Percentiles rank a stretch among this genome's conserved stretches.
Conservation (phyloP, 2,888 invertebrate species). For the Apodemia hepburni region DNA sequence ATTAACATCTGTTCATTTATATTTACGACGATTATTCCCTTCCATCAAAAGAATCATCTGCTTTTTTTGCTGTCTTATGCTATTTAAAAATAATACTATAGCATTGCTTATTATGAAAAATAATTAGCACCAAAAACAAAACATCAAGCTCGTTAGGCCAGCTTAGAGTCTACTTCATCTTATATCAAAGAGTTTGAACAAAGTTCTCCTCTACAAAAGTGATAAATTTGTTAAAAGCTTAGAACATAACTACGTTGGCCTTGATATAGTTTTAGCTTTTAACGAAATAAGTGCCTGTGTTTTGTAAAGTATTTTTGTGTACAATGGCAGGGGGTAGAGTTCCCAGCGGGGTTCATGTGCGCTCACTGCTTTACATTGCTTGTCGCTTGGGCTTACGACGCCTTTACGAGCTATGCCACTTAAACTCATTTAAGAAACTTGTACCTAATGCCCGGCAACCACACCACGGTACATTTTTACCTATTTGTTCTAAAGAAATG, state of each 20-base stretch:
- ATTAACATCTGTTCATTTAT: too few species aligned
- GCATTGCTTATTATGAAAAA: too few species aligned
- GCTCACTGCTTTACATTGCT: conserved; percentile 46
- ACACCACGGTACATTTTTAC: not conserved
- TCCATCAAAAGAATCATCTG: too few species aligned
- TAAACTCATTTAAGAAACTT: conserved; percentile 48
- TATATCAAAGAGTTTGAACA: too few species aligned
- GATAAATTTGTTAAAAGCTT: too few species aligned
- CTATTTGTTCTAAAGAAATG: not conserved
- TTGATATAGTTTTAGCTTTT: not conserved
- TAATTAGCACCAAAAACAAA: too few species aligned
- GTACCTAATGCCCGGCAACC: conserved; percentile 50
- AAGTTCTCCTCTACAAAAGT: too few species aligned
- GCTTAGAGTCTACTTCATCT: too few species aligned
- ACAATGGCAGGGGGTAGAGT: conserved; percentile 34
- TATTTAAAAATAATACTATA: too few species aligned
- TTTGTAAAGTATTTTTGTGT: conserved; percentile 17
- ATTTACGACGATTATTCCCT: too few species aligned
- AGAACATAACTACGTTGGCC: not conserved
- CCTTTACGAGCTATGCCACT: conserved; percentile 59
- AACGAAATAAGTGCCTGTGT: not conserved
- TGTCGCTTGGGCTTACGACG: conserved; percentile 49
- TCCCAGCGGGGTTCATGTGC: conserved; percentile 57
- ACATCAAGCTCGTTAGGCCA: too few species aligned
- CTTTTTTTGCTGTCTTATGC: too few species aligned